These are phyloP conservation scores for Druon quercuslanigerum DNA, from an alignment of 1,140 invertebrate genomes.

Conservation along the genomic window DNA sequence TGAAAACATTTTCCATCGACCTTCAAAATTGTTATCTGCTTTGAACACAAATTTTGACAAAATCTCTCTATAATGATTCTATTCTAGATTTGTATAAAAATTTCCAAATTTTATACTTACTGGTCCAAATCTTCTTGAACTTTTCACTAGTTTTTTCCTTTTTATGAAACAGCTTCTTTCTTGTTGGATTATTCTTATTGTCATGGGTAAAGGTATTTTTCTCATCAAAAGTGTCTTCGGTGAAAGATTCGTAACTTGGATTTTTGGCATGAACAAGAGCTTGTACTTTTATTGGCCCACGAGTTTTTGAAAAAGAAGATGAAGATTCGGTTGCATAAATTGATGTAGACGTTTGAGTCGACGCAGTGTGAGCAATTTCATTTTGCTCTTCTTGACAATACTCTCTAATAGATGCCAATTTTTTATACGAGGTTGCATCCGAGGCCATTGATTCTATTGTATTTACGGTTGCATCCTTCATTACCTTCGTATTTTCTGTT, in stretches of 20 bases:
- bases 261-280: not conserved
- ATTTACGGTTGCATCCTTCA: constrained; percentile 3
- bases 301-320: not conserved
- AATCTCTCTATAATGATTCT: too few species aligned
- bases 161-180: not conserved
- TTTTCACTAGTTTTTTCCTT: not conserved
- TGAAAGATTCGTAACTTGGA: not conserved
- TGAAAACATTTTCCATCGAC: too few species aligned
- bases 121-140: not conserved
- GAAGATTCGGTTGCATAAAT: not conserved
- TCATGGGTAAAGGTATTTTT: too few species aligned
- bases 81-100: too few species aligned
- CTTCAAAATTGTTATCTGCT: too few species aligned
- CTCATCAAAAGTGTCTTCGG: too few species aligned
- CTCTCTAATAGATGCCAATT: not conserved
- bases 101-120: not conserved
- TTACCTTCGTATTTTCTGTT: not conserved
- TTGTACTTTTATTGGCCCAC: not conserved
- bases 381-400: not conserved
- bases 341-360: not conserved
- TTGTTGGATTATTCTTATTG: too few species aligned
- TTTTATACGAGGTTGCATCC: not conserved
- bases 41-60: too few species aligned
- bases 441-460: not conserved
- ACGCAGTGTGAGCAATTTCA: not conserved